Conservation (phyloP, 1,140 invertebrate species). For the Eumaeus atala region DNA sequence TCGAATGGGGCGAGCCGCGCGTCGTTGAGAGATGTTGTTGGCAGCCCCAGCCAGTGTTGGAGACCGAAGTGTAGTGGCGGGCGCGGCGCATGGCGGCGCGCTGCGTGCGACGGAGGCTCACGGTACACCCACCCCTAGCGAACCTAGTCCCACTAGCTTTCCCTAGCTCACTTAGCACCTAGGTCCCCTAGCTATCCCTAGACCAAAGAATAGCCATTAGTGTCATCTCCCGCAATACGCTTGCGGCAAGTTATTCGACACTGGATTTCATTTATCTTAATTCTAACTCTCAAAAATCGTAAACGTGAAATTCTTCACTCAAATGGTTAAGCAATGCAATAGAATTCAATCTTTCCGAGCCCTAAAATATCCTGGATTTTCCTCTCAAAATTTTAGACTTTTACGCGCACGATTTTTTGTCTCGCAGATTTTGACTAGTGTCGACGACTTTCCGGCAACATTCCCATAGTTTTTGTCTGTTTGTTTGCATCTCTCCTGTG, state of each 20-base stretch:
- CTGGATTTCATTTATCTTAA: constrained; percentile 16
- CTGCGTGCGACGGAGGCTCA: constrained; percentile 51
- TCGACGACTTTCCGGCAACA: constrained; percentile 40
- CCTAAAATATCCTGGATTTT: background rate
- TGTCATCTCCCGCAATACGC: constrained; percentile 19
- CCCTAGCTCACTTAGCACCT: constrained; percentile 24
- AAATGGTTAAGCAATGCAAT: too few species aligned
- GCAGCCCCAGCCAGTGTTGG: constrained; percentile 67
- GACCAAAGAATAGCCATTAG: constrained; percentile 10
- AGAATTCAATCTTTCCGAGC: too few species aligned
- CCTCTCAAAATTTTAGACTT: background rate
- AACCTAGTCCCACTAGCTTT: constrained; percentile 24
- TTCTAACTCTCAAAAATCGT: background rate
- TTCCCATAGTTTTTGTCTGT: constrained; percentile 45
- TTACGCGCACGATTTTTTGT: background rate
- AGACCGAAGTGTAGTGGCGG: constrained; percentile 74
- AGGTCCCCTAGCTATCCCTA: constrained; percentile 9
- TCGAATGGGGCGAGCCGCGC: constrained; percentile 65
- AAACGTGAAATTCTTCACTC: background rate
- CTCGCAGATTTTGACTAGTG: constrained; percentile 23
- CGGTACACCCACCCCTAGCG: constrained; percentile 52
- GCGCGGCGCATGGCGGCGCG: constrained; percentile 48
- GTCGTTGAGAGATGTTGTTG: constrained; percentile 68
- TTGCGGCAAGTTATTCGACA: constrained; percentile 30
- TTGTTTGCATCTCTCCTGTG: constrained; percentile 44